Percentiles rank a stretch among this genome's conserved stretches.
phyloP scores from a whole-genome alignment of 2,888 invertebrate genomes.

The Argyresthia albistria region DNA sequence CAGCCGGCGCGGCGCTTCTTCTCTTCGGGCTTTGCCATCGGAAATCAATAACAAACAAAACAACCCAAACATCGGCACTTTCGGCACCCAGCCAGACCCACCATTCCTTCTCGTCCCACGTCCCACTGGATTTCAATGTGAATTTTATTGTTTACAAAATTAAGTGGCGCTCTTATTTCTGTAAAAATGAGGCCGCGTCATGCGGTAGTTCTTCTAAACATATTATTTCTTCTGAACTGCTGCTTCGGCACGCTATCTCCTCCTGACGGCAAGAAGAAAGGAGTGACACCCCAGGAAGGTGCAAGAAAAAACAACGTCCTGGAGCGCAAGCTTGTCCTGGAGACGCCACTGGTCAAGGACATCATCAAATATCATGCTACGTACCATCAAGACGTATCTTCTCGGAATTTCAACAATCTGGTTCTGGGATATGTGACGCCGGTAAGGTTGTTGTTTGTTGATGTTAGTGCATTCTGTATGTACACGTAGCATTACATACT shows the following conservation, averaged over 20 bases:
- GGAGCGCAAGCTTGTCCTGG: slow-evolving; percentile 78
- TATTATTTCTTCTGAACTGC: slow-evolving; percentile 27
- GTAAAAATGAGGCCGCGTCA: too few relatives aligned
- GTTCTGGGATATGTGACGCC: slow-evolving; percentile 94
- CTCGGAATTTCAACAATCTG: slow-evolving; percentile 79
- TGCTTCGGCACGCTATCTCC: slow-evolving; percentile 61
- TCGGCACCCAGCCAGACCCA: too few relatives aligned
- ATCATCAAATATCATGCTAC: slow-evolving; percentile 83
- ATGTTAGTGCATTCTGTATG: neutral
- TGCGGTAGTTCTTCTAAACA: too few relatives aligned
- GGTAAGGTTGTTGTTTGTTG: slow-evolving; percentile 57
- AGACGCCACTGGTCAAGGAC: slow-evolving; percentile 78
- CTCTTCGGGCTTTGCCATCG: too few relatives aligned
- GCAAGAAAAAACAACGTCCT: slow-evolving; percentile 77
- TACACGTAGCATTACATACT: too few relatives aligned
- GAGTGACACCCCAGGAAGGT: slow-evolving; percentile 66
- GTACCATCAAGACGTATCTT: slow-evolving; percentile 79
- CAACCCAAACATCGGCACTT: too few relatives aligned
- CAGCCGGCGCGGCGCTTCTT: too few relatives aligned
- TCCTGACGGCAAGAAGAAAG: slow-evolving; percentile 58
- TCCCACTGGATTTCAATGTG: too few relatives aligned
- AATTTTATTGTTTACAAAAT: too few relatives aligned
- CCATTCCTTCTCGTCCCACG: too few relatives aligned
- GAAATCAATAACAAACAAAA: too few relatives aligned
- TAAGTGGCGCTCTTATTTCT: too few relatives aligned